These are phyloP conservation scores for Arctia plantaginis DNA, from an alignment of 2,888 invertebrate species.

Conservation along the genomic window DNA sequence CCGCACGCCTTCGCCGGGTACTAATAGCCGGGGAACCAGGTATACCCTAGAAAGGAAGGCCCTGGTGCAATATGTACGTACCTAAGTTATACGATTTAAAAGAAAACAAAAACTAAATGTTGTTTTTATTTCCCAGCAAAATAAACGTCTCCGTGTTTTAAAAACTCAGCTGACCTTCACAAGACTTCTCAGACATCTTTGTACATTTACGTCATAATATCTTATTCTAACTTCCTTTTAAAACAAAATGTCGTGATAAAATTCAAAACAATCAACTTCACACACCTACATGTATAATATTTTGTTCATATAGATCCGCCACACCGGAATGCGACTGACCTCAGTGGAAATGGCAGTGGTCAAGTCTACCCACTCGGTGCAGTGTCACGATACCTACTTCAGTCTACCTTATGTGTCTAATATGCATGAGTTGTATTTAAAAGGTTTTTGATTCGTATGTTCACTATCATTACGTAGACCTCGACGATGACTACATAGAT, in stretches of 20 bases:
- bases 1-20: too few relatives aligned
- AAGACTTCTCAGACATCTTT: slow-evolving; percentile 5
- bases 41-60: too few relatives aligned
- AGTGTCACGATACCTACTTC: slow-evolving; percentile 50
- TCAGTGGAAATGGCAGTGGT: slow-evolving; percentile 60
- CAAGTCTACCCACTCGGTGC: slow-evolving; percentile 60
- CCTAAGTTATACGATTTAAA: not conserved
- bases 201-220: slow-evolving; percentile 1
- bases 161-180: slow-evolving; percentile 15
- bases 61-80: too few relatives aligned
- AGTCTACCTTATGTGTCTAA: slow-evolving; percentile 38
- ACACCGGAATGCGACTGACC: slow-evolving; percentile 62
- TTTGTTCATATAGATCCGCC: slow-evolving; percentile 49
- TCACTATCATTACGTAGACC: slow-evolving; percentile 2
- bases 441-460: slow-evolving; percentile 12
- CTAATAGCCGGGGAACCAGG: too few relatives aligned
- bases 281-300: slow-evolving; percentile 10
- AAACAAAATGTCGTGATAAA: slow-evolving; percentile 19
- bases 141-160: not conserved
- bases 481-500: not conserved
- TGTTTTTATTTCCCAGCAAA: not conserved
- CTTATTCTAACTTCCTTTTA: slow-evolving; percentile 8
- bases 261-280: slow-evolving; percentile 21
- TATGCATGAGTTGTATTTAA: slow-evolving; percentile 39
- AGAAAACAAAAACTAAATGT: not conserved